These are phyloP conservation scores for Simalia tracyae DNA, from an alignment of 2,797 vertebrate species.

Conservation along the genomic window DNA sequence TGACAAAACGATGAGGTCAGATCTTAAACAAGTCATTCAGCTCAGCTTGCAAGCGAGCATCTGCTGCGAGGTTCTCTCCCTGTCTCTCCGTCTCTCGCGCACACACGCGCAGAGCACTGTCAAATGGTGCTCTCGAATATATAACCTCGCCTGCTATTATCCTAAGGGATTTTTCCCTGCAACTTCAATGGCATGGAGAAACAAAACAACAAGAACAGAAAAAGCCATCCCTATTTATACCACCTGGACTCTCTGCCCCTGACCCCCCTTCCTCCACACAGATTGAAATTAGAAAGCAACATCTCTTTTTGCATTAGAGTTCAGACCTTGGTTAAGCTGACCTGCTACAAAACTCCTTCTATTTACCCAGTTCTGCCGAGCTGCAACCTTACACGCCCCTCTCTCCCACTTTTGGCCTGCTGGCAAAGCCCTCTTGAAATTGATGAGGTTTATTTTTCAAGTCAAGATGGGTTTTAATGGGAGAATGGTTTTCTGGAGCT, in stretches of 20 bases:
- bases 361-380: background rate
- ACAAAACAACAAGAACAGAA: conserved; percentile 16
- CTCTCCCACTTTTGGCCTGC: background rate
- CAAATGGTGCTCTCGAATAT: conserved; percentile 60
- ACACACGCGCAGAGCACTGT: conserved; percentile 32
- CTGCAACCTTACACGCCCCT: background rate
- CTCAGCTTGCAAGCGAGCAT: conserved; percentile 79
- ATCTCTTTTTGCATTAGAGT: conserved; percentile 7
- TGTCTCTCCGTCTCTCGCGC: conserved; percentile 46
- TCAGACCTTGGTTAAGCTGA: background rate
- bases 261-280: background rate
- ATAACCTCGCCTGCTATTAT: conserved; percentile 76
- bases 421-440: background rate
- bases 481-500: background rate
- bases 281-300: conserved; percentile 27
- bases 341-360: background rate
- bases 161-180: conserved; percentile 65
- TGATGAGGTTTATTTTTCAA: background rate
- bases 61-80: conserved; percentile 71
- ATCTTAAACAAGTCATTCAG: conserved; percentile 90
- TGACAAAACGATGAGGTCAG: conserved; percentile 91
- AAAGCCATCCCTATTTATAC: conserved; percentile 47
- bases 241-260: background rate
- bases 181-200: conserved; percentile 67
- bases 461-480: background rate